These are phyloP conservation scores for Amazona vittata DNA, from an alignment of 2,113 vertebrate species.

Conservation along the genomic window DNA sequence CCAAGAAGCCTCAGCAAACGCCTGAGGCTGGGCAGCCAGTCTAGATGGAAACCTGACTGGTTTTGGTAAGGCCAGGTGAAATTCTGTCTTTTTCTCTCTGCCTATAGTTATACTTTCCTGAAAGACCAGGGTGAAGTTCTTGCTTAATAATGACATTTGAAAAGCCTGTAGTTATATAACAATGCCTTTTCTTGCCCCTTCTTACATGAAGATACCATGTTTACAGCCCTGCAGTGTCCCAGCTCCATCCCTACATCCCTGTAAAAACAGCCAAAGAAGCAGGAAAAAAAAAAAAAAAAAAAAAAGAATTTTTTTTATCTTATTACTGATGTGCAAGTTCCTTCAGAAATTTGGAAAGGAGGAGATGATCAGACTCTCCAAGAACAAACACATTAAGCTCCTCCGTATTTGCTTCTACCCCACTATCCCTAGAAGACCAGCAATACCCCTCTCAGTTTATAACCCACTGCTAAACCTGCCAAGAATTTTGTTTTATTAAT, in stretches of 20 bases:
- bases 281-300: too few relatives aligned
- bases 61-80: not conserved
- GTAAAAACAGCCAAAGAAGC: not conserved
- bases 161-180: not conserved
- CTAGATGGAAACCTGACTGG: not conserved
- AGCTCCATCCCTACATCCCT: not conserved
- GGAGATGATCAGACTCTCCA: not conserved
- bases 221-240: not conserved
- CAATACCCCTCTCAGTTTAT: not conserved
- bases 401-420: not conserved
- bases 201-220: not conserved
- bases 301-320: not conserved
- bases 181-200: not conserved
- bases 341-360: not conserved
- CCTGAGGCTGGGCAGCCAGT: not conserved
- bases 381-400: not conserved
- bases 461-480: not conserved
- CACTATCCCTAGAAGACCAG: not conserved
- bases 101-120: not conserved
- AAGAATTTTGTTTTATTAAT: not conserved
- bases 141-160: not conserved
- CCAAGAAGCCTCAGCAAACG: fast-evolving
- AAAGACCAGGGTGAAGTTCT: not conserved
- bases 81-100: too few relatives aligned
- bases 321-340: not conserved